Base-by-base conservation (phyloP, 2,113 vertebrate genomes). In the Coregonus clupeaformis region DNA sequence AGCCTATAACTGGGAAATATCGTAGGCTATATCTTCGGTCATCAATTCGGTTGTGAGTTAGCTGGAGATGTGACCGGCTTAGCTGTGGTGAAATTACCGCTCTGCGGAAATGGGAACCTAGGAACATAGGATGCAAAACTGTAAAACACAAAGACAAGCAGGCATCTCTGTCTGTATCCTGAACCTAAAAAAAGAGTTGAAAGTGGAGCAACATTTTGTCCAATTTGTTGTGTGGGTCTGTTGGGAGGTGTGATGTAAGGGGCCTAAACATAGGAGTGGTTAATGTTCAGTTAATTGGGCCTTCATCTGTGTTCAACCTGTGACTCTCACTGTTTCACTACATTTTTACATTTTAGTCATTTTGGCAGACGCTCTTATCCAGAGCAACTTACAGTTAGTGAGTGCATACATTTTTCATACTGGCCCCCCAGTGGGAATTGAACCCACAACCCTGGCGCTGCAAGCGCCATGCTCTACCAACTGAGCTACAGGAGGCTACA, bases 261-360 rank as follows among this genome's bases (percentile, higher is more conserved):
- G 45, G 5, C 5, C 2, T 27, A 5, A 7, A 47, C 22, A 49
- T 72, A 47, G 63, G 24, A 80, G 68, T 77, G 29, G 25, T 77
- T 79, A 62, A 76, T 76, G 71, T 78, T 78, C 78, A 81, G 30
- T 79, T 79, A 78, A 76, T 69, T 68, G 30, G 60, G 74, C 62
- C 72, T 22, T 76, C 52, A 25, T 73, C 67, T 76, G 67, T 68
- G 64, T 20, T 30, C 29, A 76, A 74, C 9, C 68, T 30, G 36
- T 3, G 25, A 9, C 73, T 64, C 36, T 42, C 36, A 42, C 36
- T 12, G 2, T 42, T 42, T 12, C n/a, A n/a, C n/a, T n/a, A n/a
- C n/a, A n/a, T n/a, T n/a, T n/a, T n/a, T n/a, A n/a, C n/a, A n/a
- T n/a, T n/a, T n/a, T n/a, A n/a, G n/a, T n/a, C n/a, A n/a, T n/a